Evolutionary conservation across 2,888 invertebrate genomes (phyloP).

Genomic region (Apoderus coryli): DNA sequence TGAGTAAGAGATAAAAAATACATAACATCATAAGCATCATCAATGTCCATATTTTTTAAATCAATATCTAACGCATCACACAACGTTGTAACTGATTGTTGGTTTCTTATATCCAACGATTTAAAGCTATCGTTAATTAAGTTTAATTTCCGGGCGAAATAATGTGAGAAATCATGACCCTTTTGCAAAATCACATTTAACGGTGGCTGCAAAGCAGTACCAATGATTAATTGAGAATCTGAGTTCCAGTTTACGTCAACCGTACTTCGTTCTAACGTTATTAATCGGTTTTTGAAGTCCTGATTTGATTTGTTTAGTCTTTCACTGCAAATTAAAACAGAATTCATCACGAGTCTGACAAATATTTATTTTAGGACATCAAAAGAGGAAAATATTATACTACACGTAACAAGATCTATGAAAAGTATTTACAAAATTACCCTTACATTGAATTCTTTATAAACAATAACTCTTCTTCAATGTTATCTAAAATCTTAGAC

Average conservation of each 20-base stretch:
- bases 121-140: conserved; percentile 23
- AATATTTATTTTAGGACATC: too few relatives aligned
- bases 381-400: too few relatives aligned
- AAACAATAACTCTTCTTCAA: conserved; percentile 25
- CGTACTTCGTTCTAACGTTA: conserved; percentile 22
- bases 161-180: conserved; percentile 23
- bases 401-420: too few relatives aligned
- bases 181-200: conserved; percentile 24
- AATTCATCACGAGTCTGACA: too few relatives aligned
- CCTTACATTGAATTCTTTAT: conserved; percentile 8
- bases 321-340: conserved; percentile 21
- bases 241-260: conserved; percentile 25
- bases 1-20: conserved; percentile 26
- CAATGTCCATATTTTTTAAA: not conserved
- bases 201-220: conserved; percentile 27
- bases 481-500: conserved; percentile 32
- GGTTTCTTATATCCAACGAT: conserved; percentile 20
- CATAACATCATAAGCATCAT: conserved; percentile 16
- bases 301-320: conserved; percentile 22
- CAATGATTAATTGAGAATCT: conserved; percentile 22
- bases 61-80: conserved; percentile 23
- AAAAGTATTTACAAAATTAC: not conserved
- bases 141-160: conserved; percentile 21
- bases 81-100: conserved; percentile 21
- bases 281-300: conserved; percentile 25